A percentile compares a stretch with the other conserved stretches of the same genome.
Conservation (phyloP, 53 echinoderm and acorn worm species). For the Actinopyga echinites region DNA sequence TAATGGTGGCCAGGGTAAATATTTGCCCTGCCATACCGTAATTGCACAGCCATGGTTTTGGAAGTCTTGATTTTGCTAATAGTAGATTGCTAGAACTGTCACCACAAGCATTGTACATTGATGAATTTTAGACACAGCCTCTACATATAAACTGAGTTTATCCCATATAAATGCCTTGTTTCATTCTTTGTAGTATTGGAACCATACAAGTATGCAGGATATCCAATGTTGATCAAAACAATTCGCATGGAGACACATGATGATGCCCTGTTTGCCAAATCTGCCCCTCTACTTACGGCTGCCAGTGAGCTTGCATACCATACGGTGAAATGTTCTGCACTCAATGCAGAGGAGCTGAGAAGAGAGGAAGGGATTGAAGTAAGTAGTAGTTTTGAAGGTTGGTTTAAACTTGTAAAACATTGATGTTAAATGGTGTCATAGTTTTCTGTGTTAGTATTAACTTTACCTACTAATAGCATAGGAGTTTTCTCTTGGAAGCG, state of each 20-base stretch:
- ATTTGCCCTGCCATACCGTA: too few relatives aligned
- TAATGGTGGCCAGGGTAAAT: too few relatives aligned
- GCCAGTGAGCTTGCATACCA: slow-evolving; percentile 96
- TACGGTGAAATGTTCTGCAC: slow-evolving; percentile 95
- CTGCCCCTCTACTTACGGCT: slow-evolving; percentile 81
- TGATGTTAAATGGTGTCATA: too few relatives aligned
- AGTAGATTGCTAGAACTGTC: neutral
- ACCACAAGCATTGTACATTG: too few relatives aligned
- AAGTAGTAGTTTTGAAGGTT: neutral
- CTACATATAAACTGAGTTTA: too few relatives aligned
- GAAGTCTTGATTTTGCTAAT: too few relatives aligned
- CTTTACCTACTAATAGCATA: too few relatives aligned
- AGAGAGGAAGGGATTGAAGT: slow-evolving; percentile 97
- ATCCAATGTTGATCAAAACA: slow-evolving; percentile 98
- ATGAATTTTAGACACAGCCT: too few relatives aligned
- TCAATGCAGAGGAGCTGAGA: slow-evolving; percentile 93
- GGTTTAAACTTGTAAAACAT: neutral
- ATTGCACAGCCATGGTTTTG: too few relatives aligned
- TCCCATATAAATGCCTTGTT: too few relatives aligned
- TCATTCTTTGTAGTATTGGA: slow-evolving; percentile 61
- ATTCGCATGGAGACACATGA: slow-evolving; percentile 94
- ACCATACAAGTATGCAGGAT: slow-evolving; percentile 99
- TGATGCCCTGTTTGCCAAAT: slow-evolving; percentile 79
- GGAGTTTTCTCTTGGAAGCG: too few relatives aligned
- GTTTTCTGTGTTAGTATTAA: too few relatives aligned